Evolutionary conservation across 2,113 vertebrate species (phyloP), one percentile per base, ranked within the genome.

Genomic region (Centropus unirufus): DNA sequence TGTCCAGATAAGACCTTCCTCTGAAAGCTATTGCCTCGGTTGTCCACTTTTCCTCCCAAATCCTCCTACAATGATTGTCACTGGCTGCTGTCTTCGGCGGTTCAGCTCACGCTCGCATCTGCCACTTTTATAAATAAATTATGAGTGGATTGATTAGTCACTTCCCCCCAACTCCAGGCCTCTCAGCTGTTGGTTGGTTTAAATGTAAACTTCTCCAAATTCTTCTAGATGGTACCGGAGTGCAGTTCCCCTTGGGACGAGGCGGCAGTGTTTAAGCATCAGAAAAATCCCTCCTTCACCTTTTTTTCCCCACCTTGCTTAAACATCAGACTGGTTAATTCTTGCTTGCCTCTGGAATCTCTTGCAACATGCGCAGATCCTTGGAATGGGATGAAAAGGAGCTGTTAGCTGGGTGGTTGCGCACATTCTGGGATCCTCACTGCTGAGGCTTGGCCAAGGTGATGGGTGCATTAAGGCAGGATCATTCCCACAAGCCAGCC

Each of bases 91-190:
- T 7, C 77, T 46, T 72, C 91, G 88, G 91, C 6, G 3, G 51
- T 42, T 14, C 49, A 69, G 83, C 87, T 96, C 94, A 66, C 17
- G 18, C 94, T 91, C 19, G 3, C 61, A 80, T 52, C 90, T 74
- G 87, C 91, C 51, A 1, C 21, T 42, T n/a, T 87, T 77, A 93
- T 98, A 94, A 97, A 97, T 97, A 97, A 96, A 92, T 90, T 92
- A 97, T 95, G 93, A 89, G 92, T 72, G 61, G 55, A 96, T 96
- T 95, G 96, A 97, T 97, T 93, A 95, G 83, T 51, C 92, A 73
- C 79, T 82, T 90, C 81, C 90, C 95, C 96, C 91, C 11, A 14
- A 8, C 82, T 95, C 86, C 91, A 81, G 94, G 76, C 61, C 69
- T 81, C 90, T 96, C 84, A 69, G 49, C 54, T 19, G 2, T 59